phyloP scores from a whole-genome alignment of 2,888 invertebrate genomes.

The Temnothorax unifasciatus region DNA sequence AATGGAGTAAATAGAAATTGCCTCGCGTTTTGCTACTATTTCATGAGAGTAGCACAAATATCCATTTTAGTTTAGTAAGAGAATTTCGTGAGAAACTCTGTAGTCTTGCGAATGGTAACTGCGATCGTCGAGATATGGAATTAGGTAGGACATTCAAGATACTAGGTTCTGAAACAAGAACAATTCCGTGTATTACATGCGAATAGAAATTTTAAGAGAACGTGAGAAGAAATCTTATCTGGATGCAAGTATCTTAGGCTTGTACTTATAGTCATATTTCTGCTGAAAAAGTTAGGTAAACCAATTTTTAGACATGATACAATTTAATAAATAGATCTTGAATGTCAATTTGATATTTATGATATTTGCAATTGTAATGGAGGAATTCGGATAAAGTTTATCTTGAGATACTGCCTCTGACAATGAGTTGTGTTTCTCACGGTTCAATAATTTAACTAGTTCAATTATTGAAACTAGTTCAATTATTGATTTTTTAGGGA shows the following conservation, averaged over 20 bases:
- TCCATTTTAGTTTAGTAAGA: constrained; percentile 39
- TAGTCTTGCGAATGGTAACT: constrained; percentile 44
- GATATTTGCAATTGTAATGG: not conserved
- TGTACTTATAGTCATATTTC: not conserved
- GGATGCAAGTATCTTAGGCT: not conserved
- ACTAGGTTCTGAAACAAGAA: constrained; percentile 35
- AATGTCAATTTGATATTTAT: not conserved
- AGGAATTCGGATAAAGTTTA: not conserved
- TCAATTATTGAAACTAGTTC: not conserved
- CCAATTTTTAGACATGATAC: not conserved
- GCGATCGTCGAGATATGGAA: constrained; percentile 45
- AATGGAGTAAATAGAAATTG: constrained; percentile 29
- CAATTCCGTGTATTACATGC: constrained; percentile 36
- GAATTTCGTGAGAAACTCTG: constrained; percentile 39
- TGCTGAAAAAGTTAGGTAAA: not conserved
- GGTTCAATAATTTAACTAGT: not conserved
- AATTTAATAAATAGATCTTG: not conserved
- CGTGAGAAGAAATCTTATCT: constrained; percentile 40
- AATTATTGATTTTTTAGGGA: not conserved
- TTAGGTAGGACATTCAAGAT: constrained; percentile 46
- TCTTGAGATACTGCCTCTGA: not conserved
- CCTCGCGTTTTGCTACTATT: constrained; percentile 17
- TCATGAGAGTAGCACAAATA: constrained; percentile 25
- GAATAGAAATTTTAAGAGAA: constrained; percentile 54
- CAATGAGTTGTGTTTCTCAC: not conserved